These are phyloP conservation scores for Trematomus bernacchii DNA, from an alignment of 2,797 vertebrate species.

Conservation along the genomic window DNA sequence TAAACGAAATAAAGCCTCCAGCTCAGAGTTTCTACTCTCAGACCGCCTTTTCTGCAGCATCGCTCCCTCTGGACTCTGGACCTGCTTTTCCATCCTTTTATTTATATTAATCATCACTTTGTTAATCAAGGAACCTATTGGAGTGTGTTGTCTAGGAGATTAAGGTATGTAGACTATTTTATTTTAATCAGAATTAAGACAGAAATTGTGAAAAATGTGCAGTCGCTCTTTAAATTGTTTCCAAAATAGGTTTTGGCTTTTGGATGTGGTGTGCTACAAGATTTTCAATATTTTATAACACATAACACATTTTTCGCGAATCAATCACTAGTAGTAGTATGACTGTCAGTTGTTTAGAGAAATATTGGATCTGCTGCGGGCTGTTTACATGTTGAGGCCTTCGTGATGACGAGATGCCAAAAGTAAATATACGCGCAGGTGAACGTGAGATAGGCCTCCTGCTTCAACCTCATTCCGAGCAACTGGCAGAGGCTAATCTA, in stretches of 20 bases:
- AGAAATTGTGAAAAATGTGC: neutral
- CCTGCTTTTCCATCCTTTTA: conserved; percentile 19
- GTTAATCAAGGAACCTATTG: conserved; percentile 25
- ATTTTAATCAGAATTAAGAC: neutral
- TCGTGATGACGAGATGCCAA: conserved; percentile 7
- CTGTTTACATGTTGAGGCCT: conserved; percentile 17
- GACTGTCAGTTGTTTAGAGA: no score
- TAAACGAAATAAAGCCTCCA: conserved; percentile 58
- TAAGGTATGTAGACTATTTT: conserved; percentile 66
- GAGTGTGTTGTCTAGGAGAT: conserved; percentile 62
- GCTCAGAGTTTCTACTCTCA: conserved; percentile 22
- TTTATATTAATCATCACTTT: conserved; percentile 25
- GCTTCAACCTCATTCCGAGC: conserved; percentile 42
- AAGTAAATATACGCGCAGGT: conserved; percentile 62
- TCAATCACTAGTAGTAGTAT: neutral
- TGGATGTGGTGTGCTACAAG: no score
- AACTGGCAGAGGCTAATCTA: conserved; percentile 61
- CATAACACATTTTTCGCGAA: no score
- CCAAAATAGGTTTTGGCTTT: no score
- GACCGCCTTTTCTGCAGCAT: neutral
- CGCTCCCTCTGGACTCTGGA: conserved; percentile 33
- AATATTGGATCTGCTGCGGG: neutral
- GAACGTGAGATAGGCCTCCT: conserved; percentile 63
- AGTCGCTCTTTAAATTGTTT: neutral
- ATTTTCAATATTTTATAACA: no score